phyloP scores from a whole-genome alignment of 2,888 invertebrate genomes.

The Notocelia uddmanniana region DNA sequence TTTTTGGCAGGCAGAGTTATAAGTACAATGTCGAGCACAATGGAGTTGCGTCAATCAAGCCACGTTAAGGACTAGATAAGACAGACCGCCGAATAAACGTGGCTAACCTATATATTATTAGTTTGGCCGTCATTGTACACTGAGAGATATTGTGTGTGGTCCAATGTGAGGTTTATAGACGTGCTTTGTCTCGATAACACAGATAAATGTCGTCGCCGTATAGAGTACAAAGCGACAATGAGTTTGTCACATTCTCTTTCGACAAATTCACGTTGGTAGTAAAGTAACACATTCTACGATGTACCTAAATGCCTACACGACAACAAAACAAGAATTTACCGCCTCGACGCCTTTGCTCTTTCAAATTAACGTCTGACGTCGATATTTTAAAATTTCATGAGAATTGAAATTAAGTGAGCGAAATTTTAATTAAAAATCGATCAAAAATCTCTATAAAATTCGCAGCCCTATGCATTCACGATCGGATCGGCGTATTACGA shows the following conservation, averaged over 20 bases:
- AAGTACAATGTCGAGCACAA: constrained; percentile 55
- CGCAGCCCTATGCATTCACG: constrained; percentile 84
- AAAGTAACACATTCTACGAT: constrained; percentile 63
- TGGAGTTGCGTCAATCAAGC: constrained; percentile 70
- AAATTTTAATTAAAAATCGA: constrained; percentile 79
- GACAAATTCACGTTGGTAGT: constrained; percentile 76
- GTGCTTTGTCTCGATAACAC: constrained; percentile 84
- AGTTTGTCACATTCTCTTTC: constrained; percentile 77
- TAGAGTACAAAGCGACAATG: constrained; percentile 79
- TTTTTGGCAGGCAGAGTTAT: constrained; percentile 65
- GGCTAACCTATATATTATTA: constrained; percentile 78
- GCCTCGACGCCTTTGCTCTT: constrained; percentile 19
- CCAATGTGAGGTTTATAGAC: constrained; percentile 82
- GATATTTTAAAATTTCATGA: constrained; percentile 49
- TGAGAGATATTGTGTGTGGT: constrained; percentile 83
- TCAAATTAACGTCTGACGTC: constrained; percentile 34
- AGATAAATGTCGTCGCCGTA: constrained; percentile 83
- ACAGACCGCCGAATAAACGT: constrained; percentile 70
- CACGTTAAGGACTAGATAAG: constrained; percentile 71
- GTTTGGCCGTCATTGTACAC: constrained; percentile 77
- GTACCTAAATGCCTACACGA: constrained; percentile 50
- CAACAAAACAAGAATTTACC: constrained; percentile 55
- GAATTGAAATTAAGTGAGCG: constrained; percentile 61
- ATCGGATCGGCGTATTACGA: constrained; percentile 83
- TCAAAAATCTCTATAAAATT: constrained; percentile 79